Conservation (phyloP, 2,113 vertebrate genomes). For the Ranitomeya variabilis region DNA sequence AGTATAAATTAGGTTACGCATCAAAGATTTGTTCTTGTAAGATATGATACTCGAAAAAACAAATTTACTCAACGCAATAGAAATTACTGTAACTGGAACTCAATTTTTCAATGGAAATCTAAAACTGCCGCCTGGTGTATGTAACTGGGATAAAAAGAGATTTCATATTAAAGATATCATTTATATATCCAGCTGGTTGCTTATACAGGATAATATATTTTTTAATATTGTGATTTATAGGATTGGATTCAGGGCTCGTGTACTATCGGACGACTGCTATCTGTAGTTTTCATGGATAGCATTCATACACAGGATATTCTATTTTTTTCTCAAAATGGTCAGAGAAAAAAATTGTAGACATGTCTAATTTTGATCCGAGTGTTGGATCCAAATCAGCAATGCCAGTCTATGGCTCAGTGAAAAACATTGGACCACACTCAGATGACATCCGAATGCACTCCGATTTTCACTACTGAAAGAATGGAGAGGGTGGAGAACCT, state of each 20-base stretch:
- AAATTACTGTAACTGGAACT: constrained; percentile 9
- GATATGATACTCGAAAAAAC: neutral
- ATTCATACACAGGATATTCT: no score
- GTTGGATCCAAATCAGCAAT: no score
- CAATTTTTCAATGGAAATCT: neutral
- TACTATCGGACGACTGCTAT: neutral
- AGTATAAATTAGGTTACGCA: constrained; percentile 27
- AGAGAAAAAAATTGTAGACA: no score
- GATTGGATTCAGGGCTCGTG: neutral
- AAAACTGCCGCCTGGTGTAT: neutral
- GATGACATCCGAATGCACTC: no score
- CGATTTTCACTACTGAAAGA: no score
- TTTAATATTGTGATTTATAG: neutral
- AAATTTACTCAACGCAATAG: neutral
- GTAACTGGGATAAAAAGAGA: neutral
- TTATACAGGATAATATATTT: neutral
- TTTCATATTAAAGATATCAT: neutral
- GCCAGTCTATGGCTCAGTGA: no score
- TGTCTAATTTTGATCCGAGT: no score
- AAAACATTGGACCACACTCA: no score
- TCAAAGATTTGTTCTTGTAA: constrained; percentile 12
- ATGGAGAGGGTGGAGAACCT: no score
- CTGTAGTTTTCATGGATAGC: no score
- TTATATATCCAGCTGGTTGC: neutral
- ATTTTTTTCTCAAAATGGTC: no score